Evolutionary conservation across 1,140 invertebrate species (phyloP), one percentile per base, ranked within the genome.

Genomic region (Archivesica marissinica): DNA sequence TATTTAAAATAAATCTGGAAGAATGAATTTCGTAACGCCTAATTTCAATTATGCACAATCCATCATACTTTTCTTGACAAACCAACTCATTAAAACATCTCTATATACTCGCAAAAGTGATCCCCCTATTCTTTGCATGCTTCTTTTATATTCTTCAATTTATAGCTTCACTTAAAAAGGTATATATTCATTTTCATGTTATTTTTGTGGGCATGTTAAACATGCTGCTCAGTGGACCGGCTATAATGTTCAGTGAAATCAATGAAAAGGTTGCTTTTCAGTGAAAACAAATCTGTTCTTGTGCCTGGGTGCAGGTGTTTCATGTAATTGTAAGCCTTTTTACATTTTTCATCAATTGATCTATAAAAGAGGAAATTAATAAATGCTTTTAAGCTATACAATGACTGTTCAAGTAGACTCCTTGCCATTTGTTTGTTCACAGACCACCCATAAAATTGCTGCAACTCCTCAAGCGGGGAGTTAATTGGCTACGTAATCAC

Each of bases 371-470:
- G n/a, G 23, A 50, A 72, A 72, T 47, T 72, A 47, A 72, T 72
- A 72, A 47, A 47, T 25, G 25, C 17, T 72, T 41, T 44, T 15
- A 72, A 44, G 39, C 41, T n/a, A 72, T 28, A 47, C 6, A 72
- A 47, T 20, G 28, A 72, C 35, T 25, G 25, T 30, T 17, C n/a
- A 72, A 44, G 44, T 23, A n/a, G 41, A 72, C 39, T 72, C 25
- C 50, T 72, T 72, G 68, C 20, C 23, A 30, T 72, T 72, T 47
- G 9, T 47, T 13, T 68, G 39, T 68, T 23, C 35, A 30, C 64
- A 68, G 59, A 64, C 59, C 59, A 64, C 59, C 59, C 59, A 64
- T 64, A 64, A 64, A 64, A 64, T 64, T 64, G 59, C 33, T 64
- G 59, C 59, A 64, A 64, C 9, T 1, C 38, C 15, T 52, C 50